phyloP scores from a whole-genome alignment of 2,113 vertebrate genomes.

The Mustela nigripes region DNA sequence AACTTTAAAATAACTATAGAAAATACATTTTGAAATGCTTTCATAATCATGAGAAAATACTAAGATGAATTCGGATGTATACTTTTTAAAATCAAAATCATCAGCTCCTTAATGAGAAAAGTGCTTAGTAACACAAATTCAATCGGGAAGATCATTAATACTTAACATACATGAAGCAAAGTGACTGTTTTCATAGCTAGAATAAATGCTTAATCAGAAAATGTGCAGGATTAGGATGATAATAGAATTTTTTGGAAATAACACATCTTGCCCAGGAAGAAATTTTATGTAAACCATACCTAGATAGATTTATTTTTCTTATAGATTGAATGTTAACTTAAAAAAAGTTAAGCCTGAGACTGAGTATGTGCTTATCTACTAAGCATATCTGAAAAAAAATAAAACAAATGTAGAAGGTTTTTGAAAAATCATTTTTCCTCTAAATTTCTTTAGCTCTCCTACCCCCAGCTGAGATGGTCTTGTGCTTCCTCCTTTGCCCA shows the following conservation, averaged over 20 bases:
- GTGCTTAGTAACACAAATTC: neutral
- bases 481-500: conserved; percentile 88
- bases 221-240: conserved; percentile 40
- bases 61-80: neutral
- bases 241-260: conserved; percentile 72
- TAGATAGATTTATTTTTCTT: conserved; percentile 66
- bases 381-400: conserved; percentile 87
- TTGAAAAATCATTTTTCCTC: conserved; percentile 79
- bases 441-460: conserved; percentile 84
- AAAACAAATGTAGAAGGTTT: conserved; percentile 85
- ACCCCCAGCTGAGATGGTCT: conserved; percentile 88
- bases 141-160: neutral
- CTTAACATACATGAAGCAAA: conserved; percentile 11
- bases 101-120: neutral
- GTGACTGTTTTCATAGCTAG: neutral
- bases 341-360: conserved; percentile 78
- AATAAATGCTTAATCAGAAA: conserved; percentile 46
- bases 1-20: conserved; percentile 1
- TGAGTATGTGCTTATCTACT: conserved; percentile 88
- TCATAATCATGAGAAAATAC: conserved; percentile 3
- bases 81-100: conserved; percentile 19
- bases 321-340: conserved; percentile 71
- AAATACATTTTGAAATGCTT: conserved; percentile 22
- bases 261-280: neutral
- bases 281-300: conserved; percentile 66